Conservation (phyloP, 2,797 vertebrate genomes). For the Rhincodon typus region DNA sequence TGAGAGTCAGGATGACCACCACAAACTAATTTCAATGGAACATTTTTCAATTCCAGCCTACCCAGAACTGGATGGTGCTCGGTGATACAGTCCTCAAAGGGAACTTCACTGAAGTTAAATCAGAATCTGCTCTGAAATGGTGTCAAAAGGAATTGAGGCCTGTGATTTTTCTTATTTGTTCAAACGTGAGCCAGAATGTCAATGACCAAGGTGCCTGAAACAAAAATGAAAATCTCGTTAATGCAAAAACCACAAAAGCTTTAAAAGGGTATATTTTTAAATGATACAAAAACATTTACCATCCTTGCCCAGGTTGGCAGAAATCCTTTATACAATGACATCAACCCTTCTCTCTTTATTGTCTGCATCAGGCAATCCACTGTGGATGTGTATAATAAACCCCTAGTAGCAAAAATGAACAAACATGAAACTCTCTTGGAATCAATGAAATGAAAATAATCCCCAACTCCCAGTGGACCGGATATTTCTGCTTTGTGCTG, state of each 20-base stretch:
- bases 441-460: neutral
- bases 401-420: slow-evolving; percentile 53
- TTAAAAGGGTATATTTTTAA: neutral
- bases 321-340: slow-evolving; percentile 77
- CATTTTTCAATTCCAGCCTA: neutral
- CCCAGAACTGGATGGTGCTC: neutral
- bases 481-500: no score
- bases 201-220: slow-evolving; percentile 73
- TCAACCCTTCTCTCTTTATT: slow-evolving; percentile 67
- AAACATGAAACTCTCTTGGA: neutral
- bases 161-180: slow-evolving; percentile 66
- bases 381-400: slow-evolving; percentile 71
- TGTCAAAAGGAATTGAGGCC: slow-evolving; percentile 66
- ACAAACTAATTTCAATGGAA: neutral
- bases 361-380: slow-evolving; percentile 66
- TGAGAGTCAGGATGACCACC: neutral
- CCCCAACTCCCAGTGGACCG: no score
- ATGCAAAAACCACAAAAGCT: neutral
- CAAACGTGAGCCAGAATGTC: slow-evolving; percentile 74
- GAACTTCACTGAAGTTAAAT: neutral
- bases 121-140: neutral
- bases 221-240: slow-evolving; percentile 38
- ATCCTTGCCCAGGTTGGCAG: slow-evolving; percentile 75
- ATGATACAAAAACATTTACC: slow-evolving; percentile 50
- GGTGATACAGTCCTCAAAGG: neutral